These are phyloP conservation scores for Myxocyprinus asiaticus DNA, from an alignment of 2,113 vertebrate species.

Conservation along the genomic window DNA sequence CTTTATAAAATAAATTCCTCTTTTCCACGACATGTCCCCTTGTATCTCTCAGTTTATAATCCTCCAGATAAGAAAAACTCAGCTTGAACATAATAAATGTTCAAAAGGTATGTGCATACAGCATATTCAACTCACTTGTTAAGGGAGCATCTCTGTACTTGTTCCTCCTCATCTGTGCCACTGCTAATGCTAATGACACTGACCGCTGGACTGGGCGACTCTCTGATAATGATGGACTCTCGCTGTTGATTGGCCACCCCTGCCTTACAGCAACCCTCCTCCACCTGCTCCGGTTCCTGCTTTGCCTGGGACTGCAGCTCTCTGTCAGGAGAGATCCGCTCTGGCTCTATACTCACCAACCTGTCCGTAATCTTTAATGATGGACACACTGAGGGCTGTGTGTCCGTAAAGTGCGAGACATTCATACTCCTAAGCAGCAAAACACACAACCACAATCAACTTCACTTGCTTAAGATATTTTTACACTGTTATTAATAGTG, in stretches of 20 bases:
- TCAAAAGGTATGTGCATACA: too few species aligned
- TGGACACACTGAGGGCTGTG: slow-evolving; percentile 79
- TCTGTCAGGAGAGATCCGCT: slow-evolving; percentile 47
- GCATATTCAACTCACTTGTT: slow-evolving; percentile 78
- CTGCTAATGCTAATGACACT: slow-evolving; percentile 96
- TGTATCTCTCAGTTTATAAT: too few species aligned
- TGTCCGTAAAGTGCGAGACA: slow-evolving; percentile 78
- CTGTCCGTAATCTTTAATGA: slow-evolving; percentile 84
- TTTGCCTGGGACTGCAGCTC: slow-evolving; percentile 65
- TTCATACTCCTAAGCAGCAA: slow-evolving; percentile 79
- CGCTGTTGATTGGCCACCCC: slow-evolving; percentile 67
- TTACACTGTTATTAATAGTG: neutral
- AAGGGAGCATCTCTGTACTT: slow-evolving; percentile 74
- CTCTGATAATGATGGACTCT: slow-evolving; percentile 80
- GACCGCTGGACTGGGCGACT: slow-evolving; percentile 87
- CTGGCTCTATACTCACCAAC: slow-evolving; percentile 68
- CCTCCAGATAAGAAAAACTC: too few species aligned
- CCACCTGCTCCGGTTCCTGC: slow-evolving; percentile 68
- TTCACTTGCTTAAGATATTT: neutral
- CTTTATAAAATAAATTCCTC: too few species aligned
- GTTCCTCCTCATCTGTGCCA: slow-evolving; percentile 84
- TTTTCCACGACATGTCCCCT: too few species aligned
- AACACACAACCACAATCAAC: neutral
- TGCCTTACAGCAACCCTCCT: slow-evolving; percentile 71
- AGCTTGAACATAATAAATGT: too few species aligned